These are phyloP conservation scores for Turritopsis dohrnii DNA, from an alignment of 30 jellyfish, hydroid and myxozoan genomes.

Conservation along the genomic window DNA sequence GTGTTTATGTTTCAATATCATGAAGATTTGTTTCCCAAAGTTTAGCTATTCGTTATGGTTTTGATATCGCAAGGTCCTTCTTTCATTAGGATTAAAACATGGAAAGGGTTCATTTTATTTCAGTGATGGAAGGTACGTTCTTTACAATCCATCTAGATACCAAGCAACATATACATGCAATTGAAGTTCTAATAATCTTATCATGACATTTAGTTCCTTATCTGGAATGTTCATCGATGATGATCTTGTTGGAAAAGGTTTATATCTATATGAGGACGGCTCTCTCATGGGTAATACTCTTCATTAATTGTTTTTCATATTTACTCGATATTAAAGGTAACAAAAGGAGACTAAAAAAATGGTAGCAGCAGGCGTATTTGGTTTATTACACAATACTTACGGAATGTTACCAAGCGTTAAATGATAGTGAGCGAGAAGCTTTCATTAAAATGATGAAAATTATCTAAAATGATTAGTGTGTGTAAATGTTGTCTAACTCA, in stretches of 20 bases:
- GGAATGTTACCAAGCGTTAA: no score
- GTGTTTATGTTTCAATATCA: no score
- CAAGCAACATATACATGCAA: not conserved
- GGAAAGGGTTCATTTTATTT: conserved; percentile 83
- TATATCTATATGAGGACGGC: conserved; percentile 81
- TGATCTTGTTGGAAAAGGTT: conserved; percentile 64
- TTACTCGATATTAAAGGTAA: no score
- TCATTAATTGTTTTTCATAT: not conserved
- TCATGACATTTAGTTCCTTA: conserved; percentile 40
- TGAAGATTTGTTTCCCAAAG: no score
- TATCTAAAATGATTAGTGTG: no score
- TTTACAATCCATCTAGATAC: not conserved
- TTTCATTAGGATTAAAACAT: conserved; percentile 53
- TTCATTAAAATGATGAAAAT: no score
- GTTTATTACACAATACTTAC: no score
- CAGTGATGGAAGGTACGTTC: conserved; percentile 81
- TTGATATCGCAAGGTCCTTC: not conserved
- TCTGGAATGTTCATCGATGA: conserved; percentile 62
- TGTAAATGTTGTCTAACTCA: no score
- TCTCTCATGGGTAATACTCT: conserved; percentile 49
- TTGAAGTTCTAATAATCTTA: not conserved
- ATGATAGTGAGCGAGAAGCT: no score
- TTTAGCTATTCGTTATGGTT: no score
- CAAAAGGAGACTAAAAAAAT: no score
- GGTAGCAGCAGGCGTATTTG: no score